Base-by-base conservation (phyloP, 1,140 invertebrate genomes). In the Apocrypta bakeri region DNA sequence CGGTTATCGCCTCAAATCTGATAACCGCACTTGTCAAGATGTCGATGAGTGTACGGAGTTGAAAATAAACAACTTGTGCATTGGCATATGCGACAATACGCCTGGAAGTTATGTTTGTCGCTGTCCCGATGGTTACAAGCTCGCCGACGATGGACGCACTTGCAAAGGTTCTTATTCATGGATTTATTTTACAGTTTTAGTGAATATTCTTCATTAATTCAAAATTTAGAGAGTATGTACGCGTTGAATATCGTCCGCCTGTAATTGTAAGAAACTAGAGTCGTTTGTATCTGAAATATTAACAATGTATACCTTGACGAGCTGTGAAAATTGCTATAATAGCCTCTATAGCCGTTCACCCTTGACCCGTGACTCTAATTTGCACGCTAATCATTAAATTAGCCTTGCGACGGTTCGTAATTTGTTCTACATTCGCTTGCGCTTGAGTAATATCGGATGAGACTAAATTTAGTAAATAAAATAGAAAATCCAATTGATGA, bases 71-170 rank as follows among this genome's bases (percentile, higher is more conserved):
- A 94, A 94, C 74, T 88, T 97, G 1, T 98, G 97, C 88, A 93
- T 96, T 79, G 97, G 98, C 0, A 93, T 94, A n/a, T 98, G 98
- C 89, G 93, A 96, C 9, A 99, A 99, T 88, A 94, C 95, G 1
- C 95, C 95, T 0, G 98, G 98, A 6, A 97, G 96, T 63, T 99
- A 97, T 89, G 92, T 92, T 66, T 99, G 98, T 90, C 91, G 93
- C 14, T 99, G 98, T 92, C 98, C 98, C 0, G 90, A 94, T 3
- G 98, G 98, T 0, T 99, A 98, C 89, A 93, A 92, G 27, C 91
- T 98, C 4, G 93, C 94, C 0, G 87, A 91, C 8, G 96, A 97
- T 87, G 92, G 93, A 25, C 92, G 95, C 69, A 95, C 95, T 27
- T 98, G 97, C 86, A 94, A 95, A 90, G 96, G 96, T n/a, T n/a